Evolutionary conservation across 2,113 vertebrate genomes (phyloP).

Genomic region (Gallinago media): DNA sequence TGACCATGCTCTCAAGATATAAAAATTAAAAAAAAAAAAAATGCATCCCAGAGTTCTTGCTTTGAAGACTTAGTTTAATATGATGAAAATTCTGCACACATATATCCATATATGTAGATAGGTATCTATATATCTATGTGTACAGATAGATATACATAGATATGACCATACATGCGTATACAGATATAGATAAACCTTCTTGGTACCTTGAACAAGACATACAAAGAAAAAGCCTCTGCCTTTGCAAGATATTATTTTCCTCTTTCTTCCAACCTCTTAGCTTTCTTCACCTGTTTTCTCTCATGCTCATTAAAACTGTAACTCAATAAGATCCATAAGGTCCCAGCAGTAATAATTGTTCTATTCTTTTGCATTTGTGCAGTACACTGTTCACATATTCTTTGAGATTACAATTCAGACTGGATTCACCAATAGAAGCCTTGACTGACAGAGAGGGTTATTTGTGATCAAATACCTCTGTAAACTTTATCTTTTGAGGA

Average conservation of each 20-base stretch:
- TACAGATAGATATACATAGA: background rate
- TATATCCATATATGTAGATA: background rate
- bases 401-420: background rate
- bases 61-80: background rate
- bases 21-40: background rate
- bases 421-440: background rate
- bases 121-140: background rate
- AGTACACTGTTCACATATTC: background rate
- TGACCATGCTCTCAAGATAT: background rate
- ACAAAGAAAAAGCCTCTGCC: background rate
- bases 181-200: background rate
- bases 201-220: background rate
- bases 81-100: background rate
- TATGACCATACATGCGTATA: background rate
- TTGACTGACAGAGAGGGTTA: background rate
- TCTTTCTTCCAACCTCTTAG: background rate
- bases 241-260: background rate
- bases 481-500: background rate
- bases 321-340: background rate
- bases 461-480: background rate
- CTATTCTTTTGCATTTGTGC: background rate
- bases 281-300: background rate
- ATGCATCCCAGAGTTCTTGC: background rate
- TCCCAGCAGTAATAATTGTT: background rate
- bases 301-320: background rate